phyloP scores from a whole-genome alignment of 2,797 vertebrate species.

The Cryptoblepharus egeriae region DNA sequence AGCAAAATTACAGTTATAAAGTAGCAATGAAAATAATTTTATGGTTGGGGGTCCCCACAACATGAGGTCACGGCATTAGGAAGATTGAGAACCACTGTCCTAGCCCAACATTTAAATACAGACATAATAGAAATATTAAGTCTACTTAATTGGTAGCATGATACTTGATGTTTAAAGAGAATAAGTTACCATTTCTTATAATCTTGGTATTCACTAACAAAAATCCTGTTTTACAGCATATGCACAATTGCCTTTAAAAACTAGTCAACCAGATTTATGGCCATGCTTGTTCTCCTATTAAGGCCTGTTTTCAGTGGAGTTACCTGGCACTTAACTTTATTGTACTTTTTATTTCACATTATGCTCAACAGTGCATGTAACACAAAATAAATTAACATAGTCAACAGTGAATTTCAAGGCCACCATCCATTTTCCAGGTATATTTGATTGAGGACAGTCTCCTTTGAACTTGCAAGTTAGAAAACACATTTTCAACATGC shows the following conservation, averaged over 20 bases:
- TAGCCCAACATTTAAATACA: not conserved
- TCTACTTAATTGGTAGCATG: not conserved
- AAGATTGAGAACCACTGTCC: too few relatives aligned
- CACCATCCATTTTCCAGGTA: conserved; percentile 36
- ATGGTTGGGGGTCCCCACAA: too few relatives aligned
- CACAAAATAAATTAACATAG: conserved; percentile 64
- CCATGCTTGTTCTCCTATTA: conserved; percentile 67
- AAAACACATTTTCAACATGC: conserved; percentile 38
- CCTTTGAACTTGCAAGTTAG: conserved; percentile 36
- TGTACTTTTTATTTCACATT: conserved; percentile 79
- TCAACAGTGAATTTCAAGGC: conserved; percentile 51
- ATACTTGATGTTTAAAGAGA: not conserved
- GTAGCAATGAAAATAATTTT: too few relatives aligned
- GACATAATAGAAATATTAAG: not conserved
- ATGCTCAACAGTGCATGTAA: conserved; percentile 78
- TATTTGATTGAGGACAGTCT: conserved; percentile 49
- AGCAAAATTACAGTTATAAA: too few relatives aligned
- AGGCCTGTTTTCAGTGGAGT: conserved; percentile 69
- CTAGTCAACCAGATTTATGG: conserved; percentile 74
- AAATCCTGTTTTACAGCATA: conserved; percentile 19
- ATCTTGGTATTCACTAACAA: conserved; percentile 21
- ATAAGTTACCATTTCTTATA: not conserved
- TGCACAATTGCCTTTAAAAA: conserved; percentile 59
- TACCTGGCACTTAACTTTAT: conserved; percentile 76
- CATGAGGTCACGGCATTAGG: too few relatives aligned